A percentile compares a stretch with the other conserved stretches of the same genome.
Conservation (phyloP, 2,888 invertebrate genomes). For the Trachelus tabidus region DNA sequence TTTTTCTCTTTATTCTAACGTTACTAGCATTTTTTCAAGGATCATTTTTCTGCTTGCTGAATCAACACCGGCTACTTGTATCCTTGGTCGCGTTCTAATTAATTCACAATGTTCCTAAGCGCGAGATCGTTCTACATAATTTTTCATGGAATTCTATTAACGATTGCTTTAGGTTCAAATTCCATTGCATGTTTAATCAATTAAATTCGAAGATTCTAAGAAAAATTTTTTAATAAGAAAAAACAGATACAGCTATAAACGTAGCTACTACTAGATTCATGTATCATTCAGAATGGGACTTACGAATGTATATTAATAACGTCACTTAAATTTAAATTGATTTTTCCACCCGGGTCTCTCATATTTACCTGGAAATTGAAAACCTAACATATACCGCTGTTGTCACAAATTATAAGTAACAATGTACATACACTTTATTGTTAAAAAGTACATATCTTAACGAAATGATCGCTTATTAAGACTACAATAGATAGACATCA, state of each 20-base stretch:
- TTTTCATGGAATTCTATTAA: not conserved
- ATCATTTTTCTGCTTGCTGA: not conserved
- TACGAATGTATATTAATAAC: not conserved
- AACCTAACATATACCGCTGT: no score
- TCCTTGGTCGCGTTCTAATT: not conserved
- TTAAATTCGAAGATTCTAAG: not conserved
- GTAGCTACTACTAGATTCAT: not conserved
- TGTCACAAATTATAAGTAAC: no score
- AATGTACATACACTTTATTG: not conserved
- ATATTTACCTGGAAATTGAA: not conserved
- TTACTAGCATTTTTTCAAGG: not conserved
- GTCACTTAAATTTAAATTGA: not conserved
- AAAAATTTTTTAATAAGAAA: not conserved
- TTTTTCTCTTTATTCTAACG: not conserved
- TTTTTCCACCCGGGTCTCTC: not conserved
- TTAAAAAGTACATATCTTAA: not conserved
- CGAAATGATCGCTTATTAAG: not conserved
- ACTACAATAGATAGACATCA: not conserved
- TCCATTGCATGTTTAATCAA: not conserved
- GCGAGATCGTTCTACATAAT: not conserved
- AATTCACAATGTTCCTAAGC: not conserved
- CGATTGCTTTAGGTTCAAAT: not conserved
- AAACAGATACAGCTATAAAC: not conserved
- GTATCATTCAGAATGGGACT: not conserved
- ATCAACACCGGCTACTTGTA: not conserved